Conservation (phyloP, 2,888 invertebrate genomes). For the Stratiomys singularior region DNA sequence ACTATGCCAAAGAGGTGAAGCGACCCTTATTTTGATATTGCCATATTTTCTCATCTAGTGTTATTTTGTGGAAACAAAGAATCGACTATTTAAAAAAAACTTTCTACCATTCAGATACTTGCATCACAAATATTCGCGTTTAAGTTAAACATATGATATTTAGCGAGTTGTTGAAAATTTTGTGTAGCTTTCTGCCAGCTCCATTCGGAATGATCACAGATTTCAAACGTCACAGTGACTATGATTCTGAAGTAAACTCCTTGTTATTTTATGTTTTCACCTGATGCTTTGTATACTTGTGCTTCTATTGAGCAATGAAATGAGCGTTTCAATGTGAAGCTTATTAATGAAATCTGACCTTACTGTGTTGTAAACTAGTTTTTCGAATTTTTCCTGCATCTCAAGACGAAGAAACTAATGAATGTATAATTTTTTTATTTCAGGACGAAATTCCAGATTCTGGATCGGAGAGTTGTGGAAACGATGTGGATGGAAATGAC, state of each 20-base stretch:
- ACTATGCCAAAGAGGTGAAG: not conserved
- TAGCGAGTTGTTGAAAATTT: constrained; percentile 14
- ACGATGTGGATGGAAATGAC: constrained; percentile 64
- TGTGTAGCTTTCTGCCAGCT: not conserved
- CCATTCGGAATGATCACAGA: constrained; percentile 22
- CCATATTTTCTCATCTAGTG: not conserved
- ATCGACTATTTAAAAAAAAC: no score
- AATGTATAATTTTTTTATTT: constrained; percentile 48
- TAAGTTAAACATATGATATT: not conserved
- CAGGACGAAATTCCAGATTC: constrained; percentile 66
- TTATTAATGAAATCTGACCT: no score
- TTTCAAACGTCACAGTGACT: not conserved
- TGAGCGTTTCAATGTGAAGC: no score
- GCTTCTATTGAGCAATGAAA: no score
- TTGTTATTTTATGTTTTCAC: not conserved
- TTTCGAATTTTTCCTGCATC: no score
- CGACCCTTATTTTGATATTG: not conserved
- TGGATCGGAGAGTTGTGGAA: constrained; percentile 64
- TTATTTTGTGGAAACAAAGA: no score
- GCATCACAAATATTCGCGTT: not conserved
- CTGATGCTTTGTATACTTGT: not conserved
- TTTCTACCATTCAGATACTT: not conserved
- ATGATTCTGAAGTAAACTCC: not conserved
- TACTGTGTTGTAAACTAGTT: no score
- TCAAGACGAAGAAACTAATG: not conserved